These are phyloP conservation scores for Coelopa frigida DNA, from an alignment of 1,140 invertebrate genomes.

Conservation along the genomic window DNA sequence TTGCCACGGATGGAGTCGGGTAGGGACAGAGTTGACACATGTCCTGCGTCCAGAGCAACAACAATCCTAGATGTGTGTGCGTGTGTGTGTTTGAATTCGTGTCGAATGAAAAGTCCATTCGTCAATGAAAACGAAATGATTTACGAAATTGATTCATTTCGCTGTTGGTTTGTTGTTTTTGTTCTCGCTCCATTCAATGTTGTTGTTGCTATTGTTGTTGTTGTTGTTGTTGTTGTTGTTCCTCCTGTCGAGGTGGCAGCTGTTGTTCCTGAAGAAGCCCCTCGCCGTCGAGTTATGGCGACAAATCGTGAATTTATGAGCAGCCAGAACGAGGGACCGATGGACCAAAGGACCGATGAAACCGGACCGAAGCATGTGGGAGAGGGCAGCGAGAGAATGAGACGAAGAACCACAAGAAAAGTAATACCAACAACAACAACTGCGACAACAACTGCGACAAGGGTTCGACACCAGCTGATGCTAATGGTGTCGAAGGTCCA, in stretches of 20 bases:
- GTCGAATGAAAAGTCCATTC: constrained; percentile 1
- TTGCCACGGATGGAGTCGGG: too few species aligned
- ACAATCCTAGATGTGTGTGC: not conserved
- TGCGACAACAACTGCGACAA: too few species aligned
- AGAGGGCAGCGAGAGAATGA: not conserved
- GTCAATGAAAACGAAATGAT: constrained; percentile 23
- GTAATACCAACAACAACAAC: too few species aligned
- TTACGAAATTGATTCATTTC: constrained; percentile 33
- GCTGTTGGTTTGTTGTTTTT: too few species aligned
- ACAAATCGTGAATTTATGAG: constrained; percentile 39
- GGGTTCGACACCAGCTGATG: too few species aligned
- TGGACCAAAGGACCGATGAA: too few species aligned
- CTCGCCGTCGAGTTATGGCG: too few species aligned
- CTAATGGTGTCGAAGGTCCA: too few species aligned
- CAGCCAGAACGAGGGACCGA: too few species aligned
- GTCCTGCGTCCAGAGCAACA: constrained; percentile 1
- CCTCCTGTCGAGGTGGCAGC: constrained; percentile 22
- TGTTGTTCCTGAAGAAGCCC: constrained; percentile 29
- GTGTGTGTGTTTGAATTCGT: not conserved
- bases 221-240: too few species aligned
- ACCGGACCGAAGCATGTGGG: not conserved
- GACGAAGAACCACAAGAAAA: not conserved
- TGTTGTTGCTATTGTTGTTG: not conserved
- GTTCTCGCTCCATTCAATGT: too few species aligned
- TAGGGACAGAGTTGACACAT: too few species aligned